Evolutionary conservation across 1,140 invertebrate species (phyloP).

Genomic region (Pseudomyrmex gracilis): DNA sequence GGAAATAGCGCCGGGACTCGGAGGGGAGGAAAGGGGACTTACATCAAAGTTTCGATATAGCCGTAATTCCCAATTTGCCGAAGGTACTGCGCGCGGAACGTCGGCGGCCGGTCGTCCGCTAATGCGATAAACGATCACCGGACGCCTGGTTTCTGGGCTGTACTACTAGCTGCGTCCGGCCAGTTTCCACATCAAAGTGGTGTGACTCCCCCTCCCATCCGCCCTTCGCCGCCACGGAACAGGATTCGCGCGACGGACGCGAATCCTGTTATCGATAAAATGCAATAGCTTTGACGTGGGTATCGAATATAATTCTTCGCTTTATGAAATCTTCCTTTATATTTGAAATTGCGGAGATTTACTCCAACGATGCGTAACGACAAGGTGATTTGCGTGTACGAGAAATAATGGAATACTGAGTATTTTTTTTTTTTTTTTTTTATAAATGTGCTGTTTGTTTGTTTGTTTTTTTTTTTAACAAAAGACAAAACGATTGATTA

Average conservation of each 20-base stretch:
- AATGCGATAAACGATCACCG: constrained; percentile 57
- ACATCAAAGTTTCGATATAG: constrained; percentile 54
- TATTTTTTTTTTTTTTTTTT: too few species aligned
- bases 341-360: neutral
- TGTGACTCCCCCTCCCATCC: neutral
- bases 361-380: neutral
- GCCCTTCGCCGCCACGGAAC: neutral
- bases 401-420: too few species aligned
- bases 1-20: constrained; percentile 7
- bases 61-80: constrained; percentile 55
- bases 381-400: too few species aligned
- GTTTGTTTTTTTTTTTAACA: too few species aligned
- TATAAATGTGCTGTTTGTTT: too few species aligned
- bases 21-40: too few species aligned
- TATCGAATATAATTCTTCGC: neutral
- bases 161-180: constrained; percentile 53
- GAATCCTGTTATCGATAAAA: constrained; percentile 53
- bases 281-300: constrained; percentile 38
- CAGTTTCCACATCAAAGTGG: constrained; percentile 52
- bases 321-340: neutral
- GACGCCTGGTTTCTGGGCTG: constrained; percentile 48
- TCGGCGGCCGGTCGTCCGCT: constrained; percentile 18
- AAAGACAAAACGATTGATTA: too few species aligned
- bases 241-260: constrained; percentile 18
- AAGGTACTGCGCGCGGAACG: constrained; percentile 36